A percentile compares a stretch with the other conserved stretches of the same genome.
Evolutionary conservation across 2,113 vertebrate genomes (phyloP).

Genomic region (Henicopernis longicauda): DNA sequence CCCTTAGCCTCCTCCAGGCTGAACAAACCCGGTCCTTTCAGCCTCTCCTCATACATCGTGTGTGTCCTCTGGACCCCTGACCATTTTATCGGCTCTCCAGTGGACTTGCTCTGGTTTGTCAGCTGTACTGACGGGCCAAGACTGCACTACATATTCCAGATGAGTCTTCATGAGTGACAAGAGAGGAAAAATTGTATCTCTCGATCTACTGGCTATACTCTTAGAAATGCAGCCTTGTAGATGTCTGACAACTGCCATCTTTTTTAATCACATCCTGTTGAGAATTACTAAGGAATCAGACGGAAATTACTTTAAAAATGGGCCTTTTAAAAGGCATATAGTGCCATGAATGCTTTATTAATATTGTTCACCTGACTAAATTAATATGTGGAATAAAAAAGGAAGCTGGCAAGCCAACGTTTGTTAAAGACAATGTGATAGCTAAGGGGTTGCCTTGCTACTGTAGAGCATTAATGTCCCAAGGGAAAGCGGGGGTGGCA

Average conservation of each 20-base stretch:
- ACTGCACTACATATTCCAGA: not conserved
- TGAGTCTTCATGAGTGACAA: not conserved
- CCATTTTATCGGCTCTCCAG: not conserved
- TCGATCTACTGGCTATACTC: not conserved
- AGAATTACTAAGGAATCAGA: not conserved
- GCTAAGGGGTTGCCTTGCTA: not conserved
- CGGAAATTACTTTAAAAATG: not conserved
- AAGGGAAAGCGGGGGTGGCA: not conserved
- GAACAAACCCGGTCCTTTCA: not conserved
- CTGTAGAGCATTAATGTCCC: not conserved
- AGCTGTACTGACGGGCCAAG: not conserved
- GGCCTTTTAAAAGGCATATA: not conserved
- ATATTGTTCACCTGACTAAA: not conserved
- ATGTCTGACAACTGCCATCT: not conserved
- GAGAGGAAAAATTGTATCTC: not conserved
- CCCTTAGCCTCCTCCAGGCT: not conserved
- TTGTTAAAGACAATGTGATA: not conserved
- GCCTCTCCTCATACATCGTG: not conserved
- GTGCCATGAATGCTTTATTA: not conserved
- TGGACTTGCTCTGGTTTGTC: not conserved
- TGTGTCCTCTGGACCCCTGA: not conserved
- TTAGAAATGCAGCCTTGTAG: not conserved
- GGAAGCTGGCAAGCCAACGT: not conserved
- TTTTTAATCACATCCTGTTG: not conserved
- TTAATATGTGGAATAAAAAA: not conserved